phyloP scores from a whole-genome alignment of 2,797 vertebrate genomes.

The Coreius guichenoti region DNA sequence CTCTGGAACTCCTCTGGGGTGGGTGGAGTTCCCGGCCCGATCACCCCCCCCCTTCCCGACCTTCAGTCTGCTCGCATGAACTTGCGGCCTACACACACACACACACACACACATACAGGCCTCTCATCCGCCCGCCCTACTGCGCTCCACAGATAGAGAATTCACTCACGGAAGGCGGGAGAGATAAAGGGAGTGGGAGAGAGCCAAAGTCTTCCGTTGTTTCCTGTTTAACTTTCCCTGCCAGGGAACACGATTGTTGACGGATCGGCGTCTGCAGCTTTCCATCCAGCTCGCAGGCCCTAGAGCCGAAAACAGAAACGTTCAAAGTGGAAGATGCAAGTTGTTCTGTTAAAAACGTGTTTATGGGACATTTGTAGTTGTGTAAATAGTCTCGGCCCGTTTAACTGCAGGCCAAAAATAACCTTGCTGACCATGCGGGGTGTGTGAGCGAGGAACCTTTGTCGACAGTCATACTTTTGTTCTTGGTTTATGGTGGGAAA shows the following conservation, averaged over 20 bases:
- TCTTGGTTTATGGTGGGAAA: conserved; percentile 36
- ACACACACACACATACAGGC: background rate
- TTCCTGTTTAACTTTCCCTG: conserved; percentile 74
- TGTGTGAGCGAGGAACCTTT: background rate
- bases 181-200: conserved; percentile 50
- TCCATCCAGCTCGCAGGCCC: conserved; percentile 27
- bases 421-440: conserved; percentile 13
- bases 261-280: conserved; percentile 58
- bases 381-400: conserved; percentile 19
- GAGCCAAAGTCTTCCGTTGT: conserved; percentile 43
- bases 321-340: conserved; percentile 12
- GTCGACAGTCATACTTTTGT: conserved; percentile 17
- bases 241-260: conserved; percentile 67
- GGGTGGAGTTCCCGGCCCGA: conserved; percentile 61
- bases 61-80: conserved; percentile 59
- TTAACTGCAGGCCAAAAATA: conserved; percentile 28
- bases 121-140: conserved; percentile 41
- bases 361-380: conserved; percentile 41
- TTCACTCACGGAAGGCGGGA: conserved; percentile 26
- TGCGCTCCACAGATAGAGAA: conserved; percentile 60
- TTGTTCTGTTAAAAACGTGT: conserved; percentile 40
- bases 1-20: conserved; percentile 79
- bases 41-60: conserved; percentile 20
- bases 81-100: conserved; percentile 44
- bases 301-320: conserved; percentile 4